Percentiles rank a stretch among this genome's conserved stretches.
Evolutionary conservation across 2,888 invertebrate genomes (phyloP).

Genomic region (Hydroisotoma schaefferi): DNA sequence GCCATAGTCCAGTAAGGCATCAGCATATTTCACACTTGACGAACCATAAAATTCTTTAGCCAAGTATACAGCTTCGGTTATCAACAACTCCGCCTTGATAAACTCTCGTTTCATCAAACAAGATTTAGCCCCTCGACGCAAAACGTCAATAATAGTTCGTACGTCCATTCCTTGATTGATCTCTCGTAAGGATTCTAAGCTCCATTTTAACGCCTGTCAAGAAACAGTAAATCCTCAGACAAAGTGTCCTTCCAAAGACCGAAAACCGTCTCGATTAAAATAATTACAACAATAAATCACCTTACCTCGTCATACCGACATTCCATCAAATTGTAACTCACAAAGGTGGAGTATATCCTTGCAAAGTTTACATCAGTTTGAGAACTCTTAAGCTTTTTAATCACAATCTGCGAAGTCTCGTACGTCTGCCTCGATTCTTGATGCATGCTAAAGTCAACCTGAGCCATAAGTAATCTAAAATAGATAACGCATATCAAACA

Average conservation of each 20-base stretch:
- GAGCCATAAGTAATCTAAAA: slow-evolving; percentile 74
- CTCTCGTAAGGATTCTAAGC: slow-evolving; percentile 68
- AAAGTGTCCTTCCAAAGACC: no score
- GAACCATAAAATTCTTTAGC: slow-evolving; percentile 58
- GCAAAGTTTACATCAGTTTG: slow-evolving; percentile 59
- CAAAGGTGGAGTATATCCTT: slow-evolving; percentile 76
- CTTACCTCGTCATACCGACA: slow-evolving; percentile 79
- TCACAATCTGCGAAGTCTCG: slow-evolving; percentile 58
- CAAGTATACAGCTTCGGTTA: slow-evolving; percentile 73
- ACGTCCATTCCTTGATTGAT: slow-evolving; percentile 54
- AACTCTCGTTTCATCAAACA: slow-evolving; percentile 87
- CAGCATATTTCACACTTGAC: slow-evolving; percentile 65
- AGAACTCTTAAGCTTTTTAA: slow-evolving; percentile 56
- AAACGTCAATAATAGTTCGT: slow-evolving; percentile 72
- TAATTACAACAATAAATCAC: slow-evolving; percentile 12
- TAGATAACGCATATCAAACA: slow-evolving; percentile 14
- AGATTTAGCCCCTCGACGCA: slow-evolving; percentile 81
- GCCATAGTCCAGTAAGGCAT: slow-evolving; percentile 81
- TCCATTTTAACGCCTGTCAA: slow-evolving; percentile 69
- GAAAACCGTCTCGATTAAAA: no score
- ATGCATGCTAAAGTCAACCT: slow-evolving; percentile 77
- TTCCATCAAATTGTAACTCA: slow-evolving; percentile 74
- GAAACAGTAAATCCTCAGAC: no score
- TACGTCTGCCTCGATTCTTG: slow-evolving; percentile 71
- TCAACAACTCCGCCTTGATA: slow-evolving; percentile 72